A percentile compares a stretch with the other conserved stretches of the same genome.
phyloP scores from a whole-genome alignment of 1,140 invertebrate species.

The Microvelia longipes region DNA sequence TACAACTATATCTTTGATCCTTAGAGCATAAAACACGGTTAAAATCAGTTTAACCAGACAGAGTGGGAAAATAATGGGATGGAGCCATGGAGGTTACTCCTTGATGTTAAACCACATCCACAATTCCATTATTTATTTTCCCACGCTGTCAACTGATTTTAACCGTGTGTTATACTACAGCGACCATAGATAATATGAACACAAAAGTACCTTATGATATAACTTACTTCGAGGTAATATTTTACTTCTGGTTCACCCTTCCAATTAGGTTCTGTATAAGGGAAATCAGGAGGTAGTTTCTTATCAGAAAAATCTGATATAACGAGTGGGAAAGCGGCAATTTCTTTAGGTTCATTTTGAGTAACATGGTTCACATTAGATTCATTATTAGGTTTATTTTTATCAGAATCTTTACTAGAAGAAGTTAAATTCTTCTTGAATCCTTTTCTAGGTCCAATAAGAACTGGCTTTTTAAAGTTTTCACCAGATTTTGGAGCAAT shows the following conservation, averaged over 20 bases:
- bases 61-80: too few relatives aligned
- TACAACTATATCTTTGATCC: too few relatives aligned
- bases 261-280: constrained; percentile 64
- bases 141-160: too few relatives aligned
- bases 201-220: too few relatives aligned
- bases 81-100: too few relatives aligned
- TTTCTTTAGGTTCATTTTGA: not conserved
- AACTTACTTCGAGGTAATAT: constrained; percentile 34
- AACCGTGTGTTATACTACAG: too few relatives aligned
- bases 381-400: not conserved
- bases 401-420: not conserved
- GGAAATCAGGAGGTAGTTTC: constrained; percentile 31
- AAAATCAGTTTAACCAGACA: too few relatives aligned
- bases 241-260: constrained; percentile 41
- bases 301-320: not conserved
- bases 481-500: not conserved
- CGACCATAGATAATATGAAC: too few relatives aligned
- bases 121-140: too few relatives aligned
- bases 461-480: constrained; percentile 7
- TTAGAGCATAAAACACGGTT: too few relatives aligned
- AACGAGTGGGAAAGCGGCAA: not conserved
- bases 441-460: constrained; percentile 6
- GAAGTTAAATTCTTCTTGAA: not conserved
- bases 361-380: too few relatives aligned
- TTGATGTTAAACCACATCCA: too few relatives aligned